Evolutionary conservation across 53 echinoderm and acorn worm genomes (phyloP), one percentile per base, ranked within the genome.

Genomic region (Antedon mediterranea): DNA sequence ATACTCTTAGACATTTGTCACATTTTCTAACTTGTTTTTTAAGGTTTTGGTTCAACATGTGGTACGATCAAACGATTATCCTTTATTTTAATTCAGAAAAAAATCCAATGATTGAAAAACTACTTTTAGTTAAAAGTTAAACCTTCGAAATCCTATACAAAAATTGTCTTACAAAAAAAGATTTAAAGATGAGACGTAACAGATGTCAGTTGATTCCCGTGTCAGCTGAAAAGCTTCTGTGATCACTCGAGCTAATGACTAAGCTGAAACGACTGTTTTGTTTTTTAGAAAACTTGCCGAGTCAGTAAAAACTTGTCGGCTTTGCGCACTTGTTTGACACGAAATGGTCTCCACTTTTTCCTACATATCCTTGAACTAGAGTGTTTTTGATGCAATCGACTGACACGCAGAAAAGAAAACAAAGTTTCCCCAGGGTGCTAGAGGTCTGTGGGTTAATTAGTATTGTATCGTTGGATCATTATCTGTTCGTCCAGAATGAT

Each of bases 321-420:
- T 57, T 57, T 57, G 57, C 57, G 57, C 57, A 57, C 57, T 57
- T 57, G 57, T 57, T 57, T 57, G 57, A 57, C 57, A 57, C 57
- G 57, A 8, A 57, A 15, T 57, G 57, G 57, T 57, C 57, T 57
- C 57, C 57, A 57, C 57, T 57, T 57, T 8, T 57, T 57, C 57
- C 57, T 57, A 57, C 20, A 6, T 57, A 18, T 13, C 57, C 57
- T 57, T 57, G 57, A 57, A 57, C 57, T 57, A 57, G 57, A 18
- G 57, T 57, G 57, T 57, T 18, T 57, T 57, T 57, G 57, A 57
- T 57, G 57, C 57, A 57, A 57, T 57, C 57, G 11, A 57, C 14
- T 57, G 57, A 57, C 57, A 57, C 23, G 23, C 57, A 57, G 57
- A 57, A 57, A 57, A 57, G 57, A 57, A 57, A 57, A 57, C 57